A percentile compares a stretch with the other conserved stretches of the same genome.
Evolutionary conservation across 2,113 vertebrate species (phyloP).

Genomic region (Bubalus kerabau): DNA sequence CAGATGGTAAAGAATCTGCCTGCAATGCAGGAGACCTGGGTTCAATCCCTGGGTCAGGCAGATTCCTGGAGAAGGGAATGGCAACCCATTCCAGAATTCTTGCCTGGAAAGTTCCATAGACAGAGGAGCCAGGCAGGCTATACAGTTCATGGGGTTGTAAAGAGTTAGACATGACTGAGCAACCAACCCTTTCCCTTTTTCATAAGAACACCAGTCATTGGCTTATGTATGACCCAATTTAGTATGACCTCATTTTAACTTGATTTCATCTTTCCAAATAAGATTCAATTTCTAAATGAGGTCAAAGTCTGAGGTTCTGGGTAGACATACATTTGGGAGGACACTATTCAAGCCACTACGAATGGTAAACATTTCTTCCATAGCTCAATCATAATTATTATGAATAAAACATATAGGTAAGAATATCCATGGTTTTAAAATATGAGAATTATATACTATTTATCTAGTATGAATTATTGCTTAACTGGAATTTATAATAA

Average conservation of each 20-base stretch:
- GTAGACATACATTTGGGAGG: not conserved
- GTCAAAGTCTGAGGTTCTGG: not conserved
- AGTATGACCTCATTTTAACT: not conserved
- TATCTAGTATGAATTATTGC: not conserved
- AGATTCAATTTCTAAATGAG: not conserved
- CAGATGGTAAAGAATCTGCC: not conserved
- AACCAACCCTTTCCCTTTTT: not conserved
- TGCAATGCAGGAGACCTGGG: not conserved
- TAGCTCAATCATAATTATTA: not conserved
- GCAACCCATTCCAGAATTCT: not conserved
- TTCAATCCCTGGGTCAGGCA: not conserved
- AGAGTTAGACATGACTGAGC: not conserved
- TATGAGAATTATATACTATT: not conserved
- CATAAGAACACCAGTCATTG: not conserved
- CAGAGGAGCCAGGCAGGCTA: not conserved
- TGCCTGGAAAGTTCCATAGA: not conserved
- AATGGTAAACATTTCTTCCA: not conserved
- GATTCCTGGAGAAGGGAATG: not conserved
- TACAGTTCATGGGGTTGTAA: not conserved
- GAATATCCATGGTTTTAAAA: not conserved
- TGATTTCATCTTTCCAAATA: not conserved
- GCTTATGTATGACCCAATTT: not conserved
- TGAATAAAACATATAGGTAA: not conserved
- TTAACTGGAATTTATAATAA: not conserved
- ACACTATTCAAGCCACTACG: not conserved